These are phyloP conservation scores for Bemisia tabaci DNA, from an alignment of 1,140 invertebrate genomes.

Conservation along the genomic window DNA sequence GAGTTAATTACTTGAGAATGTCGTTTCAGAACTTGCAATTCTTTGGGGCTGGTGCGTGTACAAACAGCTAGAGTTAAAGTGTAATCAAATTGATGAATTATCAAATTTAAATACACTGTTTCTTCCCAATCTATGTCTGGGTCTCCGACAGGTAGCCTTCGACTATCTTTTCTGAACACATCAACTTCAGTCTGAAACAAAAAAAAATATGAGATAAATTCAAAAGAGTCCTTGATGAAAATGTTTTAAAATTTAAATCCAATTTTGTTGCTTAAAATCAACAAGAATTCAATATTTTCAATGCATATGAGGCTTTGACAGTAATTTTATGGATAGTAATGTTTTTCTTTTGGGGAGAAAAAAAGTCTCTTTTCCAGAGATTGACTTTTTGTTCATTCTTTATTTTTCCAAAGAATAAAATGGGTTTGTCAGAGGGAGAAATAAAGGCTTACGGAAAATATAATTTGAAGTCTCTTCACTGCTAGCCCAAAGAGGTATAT, in stretches of 20 bases:
- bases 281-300: no score
- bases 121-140: slow-evolving; percentile 97
- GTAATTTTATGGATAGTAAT: no score
- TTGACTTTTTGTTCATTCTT: no score
- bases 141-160: slow-evolving; percentile 88
- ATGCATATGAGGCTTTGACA: no score
- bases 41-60: slow-evolving; percentile 89
- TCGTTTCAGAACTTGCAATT: slow-evolving; percentile 84
- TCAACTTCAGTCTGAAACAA: slow-evolving; percentile 72
- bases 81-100: slow-evolving; percentile 97
- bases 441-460: no score
- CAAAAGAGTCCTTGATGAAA: not conserved
- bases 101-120: slow-evolving; percentile 96
- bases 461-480: no score
- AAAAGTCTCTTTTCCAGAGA: no score
- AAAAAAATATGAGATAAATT: slow-evolving; percentile 1
- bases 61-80: slow-evolving; percentile 93
- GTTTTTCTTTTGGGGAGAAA: no score
- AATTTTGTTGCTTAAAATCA: no score
- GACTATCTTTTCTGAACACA: slow-evolving; percentile 91
- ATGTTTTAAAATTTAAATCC: not conserved
- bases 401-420: no score
- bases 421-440: no score
- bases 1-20: slow-evolving; percentile 64
- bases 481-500: no score